A percentile compares a stretch with the other conserved stretches of the same genome.
phyloP scores from a whole-genome alignment of 2,797 vertebrate species.

The Hoplostethus mediterraneus region DNA sequence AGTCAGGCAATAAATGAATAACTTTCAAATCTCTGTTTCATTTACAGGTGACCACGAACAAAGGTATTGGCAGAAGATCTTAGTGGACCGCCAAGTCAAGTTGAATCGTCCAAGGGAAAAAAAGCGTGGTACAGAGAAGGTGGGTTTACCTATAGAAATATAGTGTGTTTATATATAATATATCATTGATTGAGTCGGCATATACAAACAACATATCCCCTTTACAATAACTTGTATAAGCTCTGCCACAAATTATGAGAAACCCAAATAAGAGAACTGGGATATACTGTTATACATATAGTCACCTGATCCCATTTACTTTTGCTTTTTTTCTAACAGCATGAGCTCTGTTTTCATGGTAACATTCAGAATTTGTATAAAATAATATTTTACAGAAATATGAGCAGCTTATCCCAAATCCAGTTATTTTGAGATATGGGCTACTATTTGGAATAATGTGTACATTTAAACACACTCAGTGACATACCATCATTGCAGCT shows the following conservation, averaged over 20 bases:
- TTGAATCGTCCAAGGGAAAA: conserved; percentile 98
- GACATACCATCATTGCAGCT: neutral
- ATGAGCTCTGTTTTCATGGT: no score
- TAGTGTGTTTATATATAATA: neutral
- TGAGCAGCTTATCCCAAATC: neutral
- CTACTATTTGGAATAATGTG: neutral
- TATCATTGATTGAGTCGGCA: neutral
- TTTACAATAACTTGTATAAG: neutral
- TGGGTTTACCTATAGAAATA: conserved; percentile 61
- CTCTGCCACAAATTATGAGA: neutral
- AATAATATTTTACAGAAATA: no score
- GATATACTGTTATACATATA: no score
- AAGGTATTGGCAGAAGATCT: conserved; percentile 99
- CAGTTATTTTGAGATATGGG: neutral
- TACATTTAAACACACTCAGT: neutral
- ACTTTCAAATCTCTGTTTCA: neutral
- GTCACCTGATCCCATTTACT: no score
- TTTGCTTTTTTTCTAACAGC: no score
- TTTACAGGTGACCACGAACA: conserved; percentile 92
- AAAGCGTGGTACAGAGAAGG: conserved; percentile 95
- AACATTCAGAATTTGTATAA: no score
- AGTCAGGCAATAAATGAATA: neutral
- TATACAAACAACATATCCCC: neutral
- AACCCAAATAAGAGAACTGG: no score
- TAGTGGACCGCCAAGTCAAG: conserved; percentile 97